Evolutionary conservation across 2,113 vertebrate species (phyloP).

Genomic region (Henicopernis longicauda): DNA sequence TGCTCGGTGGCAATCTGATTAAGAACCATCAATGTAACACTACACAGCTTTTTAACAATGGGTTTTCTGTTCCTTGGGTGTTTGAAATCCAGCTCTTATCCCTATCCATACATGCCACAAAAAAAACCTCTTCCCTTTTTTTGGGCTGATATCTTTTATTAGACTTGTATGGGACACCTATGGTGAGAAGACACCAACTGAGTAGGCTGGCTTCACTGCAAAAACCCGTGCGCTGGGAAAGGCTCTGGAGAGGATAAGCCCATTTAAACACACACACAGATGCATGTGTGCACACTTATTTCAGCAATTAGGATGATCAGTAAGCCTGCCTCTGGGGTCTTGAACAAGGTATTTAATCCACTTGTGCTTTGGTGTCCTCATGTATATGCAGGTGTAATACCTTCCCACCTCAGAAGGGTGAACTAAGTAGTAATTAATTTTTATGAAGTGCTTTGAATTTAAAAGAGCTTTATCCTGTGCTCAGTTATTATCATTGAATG

Average conservation of each 20-base stretch:
- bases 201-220: neutral
- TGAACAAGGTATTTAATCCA: neutral
- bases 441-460: conserved; percentile 33
- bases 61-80: neutral
- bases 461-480: conserved; percentile 3
- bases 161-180: fast-evolving
- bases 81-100: neutral
- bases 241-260: neutral
- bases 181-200: neutral
- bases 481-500: neutral
- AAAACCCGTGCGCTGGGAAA: fast-evolving
- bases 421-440: conserved; percentile 47
- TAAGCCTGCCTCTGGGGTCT: neutral
- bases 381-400: conserved; percentile 12
- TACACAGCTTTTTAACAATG: neutral
- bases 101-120: neutral
- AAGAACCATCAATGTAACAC: neutral
- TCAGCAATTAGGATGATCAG: neutral
- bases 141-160: neutral
- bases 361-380: conserved; percentile 36
- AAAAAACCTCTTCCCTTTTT: neutral
- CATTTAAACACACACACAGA: neutral
- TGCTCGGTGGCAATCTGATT: neutral
- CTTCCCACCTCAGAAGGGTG: conserved; percentile 6
- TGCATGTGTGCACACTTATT: neutral